A percentile compares a stretch with the other conserved stretches of the same genome.
phyloP scores from a whole-genome alignment of 2,797 vertebrate genomes.

The Poecile montanus region DNA sequence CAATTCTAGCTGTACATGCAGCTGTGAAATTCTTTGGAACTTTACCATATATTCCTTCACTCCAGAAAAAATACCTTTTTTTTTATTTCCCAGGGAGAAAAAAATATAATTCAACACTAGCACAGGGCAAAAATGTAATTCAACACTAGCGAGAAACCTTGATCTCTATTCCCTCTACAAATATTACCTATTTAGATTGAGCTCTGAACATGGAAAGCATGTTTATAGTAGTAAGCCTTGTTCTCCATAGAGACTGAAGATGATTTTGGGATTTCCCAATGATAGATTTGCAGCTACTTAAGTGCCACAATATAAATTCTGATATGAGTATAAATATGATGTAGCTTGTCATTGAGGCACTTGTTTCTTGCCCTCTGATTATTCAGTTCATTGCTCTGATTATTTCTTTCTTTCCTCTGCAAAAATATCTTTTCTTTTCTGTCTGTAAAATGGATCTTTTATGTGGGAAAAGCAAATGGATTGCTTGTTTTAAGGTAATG shows the following conservation, averaged over 20 bases:
- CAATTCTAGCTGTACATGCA: neutral
- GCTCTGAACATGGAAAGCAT: neutral
- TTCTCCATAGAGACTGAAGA: neutral
- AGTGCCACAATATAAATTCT: neutral
- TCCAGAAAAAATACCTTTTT: neutral
- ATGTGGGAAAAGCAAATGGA: neutral
- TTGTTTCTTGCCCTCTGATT: neutral
- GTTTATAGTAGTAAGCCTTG: neutral
- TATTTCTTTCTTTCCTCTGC: neutral
- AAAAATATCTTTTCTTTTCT: neutral
- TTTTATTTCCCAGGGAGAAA: neutral
- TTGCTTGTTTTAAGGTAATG: neutral
- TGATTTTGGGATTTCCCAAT: neutral
- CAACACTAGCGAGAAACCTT: neutral
- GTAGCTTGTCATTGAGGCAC: neutral
- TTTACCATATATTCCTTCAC: neutral
- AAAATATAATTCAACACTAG: neutral
- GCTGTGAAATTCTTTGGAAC: neutral
- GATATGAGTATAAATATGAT: neutral
- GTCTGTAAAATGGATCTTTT: neutral
- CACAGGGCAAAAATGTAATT: neutral
- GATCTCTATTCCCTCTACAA: neutral
- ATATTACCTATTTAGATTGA: neutral
- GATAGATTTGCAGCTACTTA: neutral
- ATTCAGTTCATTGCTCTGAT: neutral